A percentile compares a stretch with the other conserved stretches of the same genome.
Evolutionary conservation across 2,888 invertebrate genomes (phyloP).

Genomic region (Folsomia manolachei): DNA sequence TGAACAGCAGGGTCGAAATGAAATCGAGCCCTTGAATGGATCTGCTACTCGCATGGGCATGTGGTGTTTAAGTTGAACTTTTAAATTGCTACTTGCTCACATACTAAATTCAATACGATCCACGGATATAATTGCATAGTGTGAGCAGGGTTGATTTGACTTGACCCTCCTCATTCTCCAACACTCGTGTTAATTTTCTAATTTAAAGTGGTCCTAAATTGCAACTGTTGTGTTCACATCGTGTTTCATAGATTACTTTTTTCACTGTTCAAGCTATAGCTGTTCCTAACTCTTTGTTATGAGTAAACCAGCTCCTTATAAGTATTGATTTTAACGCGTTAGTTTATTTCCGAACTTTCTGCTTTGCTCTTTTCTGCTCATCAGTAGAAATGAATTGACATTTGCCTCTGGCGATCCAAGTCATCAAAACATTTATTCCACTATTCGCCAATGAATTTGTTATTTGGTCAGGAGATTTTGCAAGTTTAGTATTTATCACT

Average conservation of each 20-base stretch:
- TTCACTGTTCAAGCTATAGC: background rate
- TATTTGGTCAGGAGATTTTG: too few relatives aligned
- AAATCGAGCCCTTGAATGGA: constrained; percentile 2
- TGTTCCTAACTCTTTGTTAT: too few relatives aligned
- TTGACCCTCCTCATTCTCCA: constrained; percentile 3
- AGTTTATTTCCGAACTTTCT: background rate
- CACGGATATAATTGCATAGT: background rate
- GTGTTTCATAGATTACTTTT: background rate
- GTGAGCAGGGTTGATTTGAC: background rate
- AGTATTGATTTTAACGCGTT: background rate
- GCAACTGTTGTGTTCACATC: background rate
- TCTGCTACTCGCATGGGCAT: too few relatives aligned
- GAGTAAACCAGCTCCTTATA: too few relatives aligned
- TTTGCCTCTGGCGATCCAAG: too few relatives aligned
- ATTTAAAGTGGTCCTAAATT: background rate
- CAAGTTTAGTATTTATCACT: too few relatives aligned
- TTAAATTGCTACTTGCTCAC: background rate
- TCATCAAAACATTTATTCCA: too few relatives aligned
- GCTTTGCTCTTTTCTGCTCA: too few relatives aligned
- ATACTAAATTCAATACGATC: background rate
- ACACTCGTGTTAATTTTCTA: constrained; percentile 2
- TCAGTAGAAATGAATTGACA: too few relatives aligned
- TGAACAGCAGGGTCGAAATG: background rate
- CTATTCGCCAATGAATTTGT: too few relatives aligned
- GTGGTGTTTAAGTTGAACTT: too few relatives aligned